A percentile compares a stretch with the other conserved stretches of the same genome.
These are phyloP conservation scores for Pseudomugil gertrudae DNA, from an alignment of 2,797 vertebrate genomes.

Conservation along the genomic window DNA sequence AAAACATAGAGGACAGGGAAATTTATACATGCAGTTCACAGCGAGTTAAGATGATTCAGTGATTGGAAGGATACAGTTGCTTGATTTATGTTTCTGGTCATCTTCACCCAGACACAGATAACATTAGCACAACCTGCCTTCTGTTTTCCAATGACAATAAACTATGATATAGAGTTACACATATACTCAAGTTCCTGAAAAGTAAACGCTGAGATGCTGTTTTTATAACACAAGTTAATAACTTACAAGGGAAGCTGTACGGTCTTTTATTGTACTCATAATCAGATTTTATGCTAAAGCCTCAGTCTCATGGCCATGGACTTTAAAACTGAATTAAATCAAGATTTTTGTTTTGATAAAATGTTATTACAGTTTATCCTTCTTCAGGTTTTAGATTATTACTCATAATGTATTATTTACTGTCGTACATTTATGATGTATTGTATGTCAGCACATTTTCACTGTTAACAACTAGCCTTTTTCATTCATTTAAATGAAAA, in stretches of 20 bases:
- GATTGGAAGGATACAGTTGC: conserved; percentile 20
- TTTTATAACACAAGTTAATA: neutral
- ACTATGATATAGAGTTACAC: neutral
- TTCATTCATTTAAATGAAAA: too few relatives aligned
- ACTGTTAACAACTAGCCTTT: neutral
- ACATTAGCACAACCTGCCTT: neutral
- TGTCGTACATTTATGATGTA: neutral
- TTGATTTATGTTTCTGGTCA: conserved; percentile 31
- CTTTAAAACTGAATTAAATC: neutral
- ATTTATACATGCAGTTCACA: conserved; percentile 60
- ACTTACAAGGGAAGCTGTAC: neutral
- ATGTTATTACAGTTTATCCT: neutral
- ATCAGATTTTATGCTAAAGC: neutral
- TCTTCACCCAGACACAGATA: neutral
- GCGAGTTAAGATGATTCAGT: conserved; percentile 45
- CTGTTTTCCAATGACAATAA: neutral
- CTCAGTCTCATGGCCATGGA: neutral
- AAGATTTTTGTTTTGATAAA: neutral
- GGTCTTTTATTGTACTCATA: neutral
- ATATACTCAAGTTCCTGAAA: conserved; percentile 1
- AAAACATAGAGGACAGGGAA: conserved; percentile 62
- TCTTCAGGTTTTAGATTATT: neutral
- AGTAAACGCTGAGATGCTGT: neutral
- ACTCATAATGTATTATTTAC: neutral
- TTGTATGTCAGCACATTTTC: too few relatives aligned